phyloP scores from a whole-genome alignment of 2,888 invertebrate species.

The Yponomeuta plumbellus region DNA sequence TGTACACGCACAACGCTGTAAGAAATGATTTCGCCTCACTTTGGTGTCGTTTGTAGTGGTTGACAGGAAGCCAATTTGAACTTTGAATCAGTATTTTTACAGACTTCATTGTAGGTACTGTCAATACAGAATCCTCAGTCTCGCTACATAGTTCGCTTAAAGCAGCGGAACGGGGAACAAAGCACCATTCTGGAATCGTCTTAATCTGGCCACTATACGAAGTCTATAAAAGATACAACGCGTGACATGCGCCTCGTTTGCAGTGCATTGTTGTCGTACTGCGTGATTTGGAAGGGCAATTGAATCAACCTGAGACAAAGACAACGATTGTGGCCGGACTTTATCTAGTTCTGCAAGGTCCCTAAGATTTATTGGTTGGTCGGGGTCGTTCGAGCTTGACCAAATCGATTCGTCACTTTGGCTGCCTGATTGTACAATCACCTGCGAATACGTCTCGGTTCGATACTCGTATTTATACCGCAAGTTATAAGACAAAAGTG shows the following conservation, averaged over 20 bases:
- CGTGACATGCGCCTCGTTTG: conserved; percentile 27
- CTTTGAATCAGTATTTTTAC: no score
- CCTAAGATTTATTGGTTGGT: background rate
- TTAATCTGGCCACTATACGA: background rate
- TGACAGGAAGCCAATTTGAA: no score
- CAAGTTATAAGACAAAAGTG: no score
- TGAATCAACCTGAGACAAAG: conserved; percentile 5
- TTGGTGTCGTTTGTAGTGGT: no score
- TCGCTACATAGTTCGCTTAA: no score
- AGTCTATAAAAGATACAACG: conserved; percentile 15
- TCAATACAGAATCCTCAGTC: no score
- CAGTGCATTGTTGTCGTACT: conserved; percentile 23
- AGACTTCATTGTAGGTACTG: no score
- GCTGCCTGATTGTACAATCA: background rate
- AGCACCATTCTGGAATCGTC: background rate
- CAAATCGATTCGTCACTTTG: background rate
- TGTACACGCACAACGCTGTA: no score
- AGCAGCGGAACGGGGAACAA: background rate
- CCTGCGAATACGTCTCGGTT: no score
- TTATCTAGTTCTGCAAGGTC: background rate
- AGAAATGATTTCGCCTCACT: no score
- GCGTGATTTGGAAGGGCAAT: conserved; percentile 14
- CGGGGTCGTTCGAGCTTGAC: no score
- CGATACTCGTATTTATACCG: no score
- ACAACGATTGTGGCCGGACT: background rate